Evolutionary conservation across 2,888 invertebrate species (phyloP).

Genomic region (Pteria penguin): DNA sequence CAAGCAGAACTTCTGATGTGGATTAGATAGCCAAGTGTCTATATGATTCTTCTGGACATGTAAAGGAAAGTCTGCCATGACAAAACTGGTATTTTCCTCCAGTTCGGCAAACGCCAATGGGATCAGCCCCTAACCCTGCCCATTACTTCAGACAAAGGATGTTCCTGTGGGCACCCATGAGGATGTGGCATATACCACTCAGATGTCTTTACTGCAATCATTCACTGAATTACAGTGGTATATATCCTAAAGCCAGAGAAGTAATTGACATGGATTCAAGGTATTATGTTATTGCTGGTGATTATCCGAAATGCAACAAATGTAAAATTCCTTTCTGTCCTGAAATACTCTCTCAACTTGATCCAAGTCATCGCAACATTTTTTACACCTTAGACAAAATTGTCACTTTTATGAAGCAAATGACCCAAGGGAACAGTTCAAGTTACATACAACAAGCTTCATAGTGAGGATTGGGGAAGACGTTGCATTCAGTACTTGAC

Average conservation of each 20-base stretch:
- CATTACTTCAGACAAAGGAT: constrained; percentile 12
- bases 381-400: constrained; percentile 1
- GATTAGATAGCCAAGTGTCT: not conserved
- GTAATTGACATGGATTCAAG: constrained; percentile 11
- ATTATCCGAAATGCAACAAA: constrained; percentile 6
- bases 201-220: not conserved
- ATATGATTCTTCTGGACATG: not conserved
- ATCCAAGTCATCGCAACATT: not conserved
- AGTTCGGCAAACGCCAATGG: not conserved
- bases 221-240: not conserved
- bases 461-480: constrained; percentile 5
- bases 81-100: constrained; percentile 15
- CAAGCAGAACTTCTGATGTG: too few species aligned
- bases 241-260: constrained; percentile 8
- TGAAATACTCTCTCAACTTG: not conserved
- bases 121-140: constrained; percentile 2
- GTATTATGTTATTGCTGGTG: constrained; percentile 7
- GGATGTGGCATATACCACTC: constrained; percentile 10
- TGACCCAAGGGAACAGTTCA: not conserved
- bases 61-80: not conserved
- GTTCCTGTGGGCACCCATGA: constrained; percentile 15
- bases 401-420: not conserved
- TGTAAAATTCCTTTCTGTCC: constrained; percentile 7
- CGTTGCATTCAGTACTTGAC: not conserved
- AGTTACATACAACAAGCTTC: not conserved